Evolutionary conservation across 2,113 vertebrate genomes (phyloP), one percentile per base, ranked within the genome.

Genomic region (Xyliphius kryptos): DNA sequence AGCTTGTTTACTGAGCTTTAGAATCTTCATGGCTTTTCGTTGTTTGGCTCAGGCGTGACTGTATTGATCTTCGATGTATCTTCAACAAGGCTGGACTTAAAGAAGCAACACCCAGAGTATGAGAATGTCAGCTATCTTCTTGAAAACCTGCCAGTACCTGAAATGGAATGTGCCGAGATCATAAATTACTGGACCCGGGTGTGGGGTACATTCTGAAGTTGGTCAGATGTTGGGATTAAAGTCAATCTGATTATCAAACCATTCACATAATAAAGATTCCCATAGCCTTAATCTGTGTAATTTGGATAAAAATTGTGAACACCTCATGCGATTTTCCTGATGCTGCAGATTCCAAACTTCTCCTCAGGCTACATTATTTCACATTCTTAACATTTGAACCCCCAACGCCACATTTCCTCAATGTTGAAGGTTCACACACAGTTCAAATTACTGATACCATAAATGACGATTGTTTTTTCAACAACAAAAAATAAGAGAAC

Each of bases 1-100:
- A 26, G 74, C 38, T 49, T 66, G 59, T 20, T 70, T 53, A n/a
- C 41, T 55, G 63, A 70, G 52, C 16, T 19, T 21, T 14, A 62
- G 49, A 41, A 51, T 49, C 50, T 70, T 69, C 74, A 78, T 78
- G 55, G n/a, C 66, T 20, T 12, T 61, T n/a, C 15, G 38, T 58
- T 37, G 41, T 38, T 32, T 2, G 17, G 46, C n/a, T 40, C 22
- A 5, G 46, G n/a, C 44, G 40, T 14, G 40, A 37, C 47, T 69
- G 10, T 22, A 26, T 47, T 61, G 46, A 20, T 15, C n/a, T n/a
- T n/a, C 47, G 38, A 50, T 46, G 17, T 17, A 13, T 6, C 26
- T 32, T 32, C 26, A 36, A 16, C 15, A 14, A 22, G n/a, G 22
- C 16, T 32, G 51, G 16, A 17, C 50, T 40, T 48, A 61, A 17